Evolutionary conservation across 2,113 vertebrate genomes (phyloP).

Genomic region (Nothobranchius kuhntae): DNA sequence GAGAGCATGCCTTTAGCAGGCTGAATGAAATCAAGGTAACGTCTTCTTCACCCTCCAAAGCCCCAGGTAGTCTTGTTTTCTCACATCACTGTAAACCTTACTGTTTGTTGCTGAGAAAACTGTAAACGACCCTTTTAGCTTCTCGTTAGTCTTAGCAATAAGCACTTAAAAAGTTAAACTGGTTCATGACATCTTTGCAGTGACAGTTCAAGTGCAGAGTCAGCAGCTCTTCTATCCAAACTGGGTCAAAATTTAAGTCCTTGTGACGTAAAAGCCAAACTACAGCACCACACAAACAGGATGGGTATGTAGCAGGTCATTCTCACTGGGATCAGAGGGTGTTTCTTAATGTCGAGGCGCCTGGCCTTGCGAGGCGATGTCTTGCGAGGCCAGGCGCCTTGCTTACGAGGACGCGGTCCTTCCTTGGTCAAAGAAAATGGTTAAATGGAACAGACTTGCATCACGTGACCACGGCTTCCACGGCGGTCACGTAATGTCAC

Average conservation of each 20-base stretch:
- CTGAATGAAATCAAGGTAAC: slow-evolving; percentile 41
- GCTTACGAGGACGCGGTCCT: too few relatives aligned
- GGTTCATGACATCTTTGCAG: background rate
- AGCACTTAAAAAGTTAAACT: slow-evolving; percentile 3
- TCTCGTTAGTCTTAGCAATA: background rate
- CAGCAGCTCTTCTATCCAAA: background rate
- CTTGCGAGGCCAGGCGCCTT: too few relatives aligned
- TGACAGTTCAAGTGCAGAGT: background rate
- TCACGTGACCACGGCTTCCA: too few relatives aligned
- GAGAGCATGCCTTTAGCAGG: background rate
- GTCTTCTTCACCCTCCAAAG: background rate
- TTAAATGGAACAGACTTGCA: too few relatives aligned
- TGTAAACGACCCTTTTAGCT: background rate
- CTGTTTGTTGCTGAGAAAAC: background rate
- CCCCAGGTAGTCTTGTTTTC: background rate
- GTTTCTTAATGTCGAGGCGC: too few relatives aligned
- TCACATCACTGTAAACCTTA: background rate
- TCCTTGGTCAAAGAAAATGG: too few relatives aligned
- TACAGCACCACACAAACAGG: slow-evolving; percentile 1
- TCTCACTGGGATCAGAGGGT: background rate
- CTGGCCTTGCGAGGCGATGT: too few relatives aligned
- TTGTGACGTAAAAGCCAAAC: slow-evolving; percentile 7
- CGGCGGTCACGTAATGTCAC: too few relatives aligned
- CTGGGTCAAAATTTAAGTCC: background rate
- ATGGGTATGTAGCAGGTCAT: background rate